These are phyloP conservation scores for Sceloporus tristichus DNA, from an alignment of 2,113 vertebrate species.

Conservation along the genomic window DNA sequence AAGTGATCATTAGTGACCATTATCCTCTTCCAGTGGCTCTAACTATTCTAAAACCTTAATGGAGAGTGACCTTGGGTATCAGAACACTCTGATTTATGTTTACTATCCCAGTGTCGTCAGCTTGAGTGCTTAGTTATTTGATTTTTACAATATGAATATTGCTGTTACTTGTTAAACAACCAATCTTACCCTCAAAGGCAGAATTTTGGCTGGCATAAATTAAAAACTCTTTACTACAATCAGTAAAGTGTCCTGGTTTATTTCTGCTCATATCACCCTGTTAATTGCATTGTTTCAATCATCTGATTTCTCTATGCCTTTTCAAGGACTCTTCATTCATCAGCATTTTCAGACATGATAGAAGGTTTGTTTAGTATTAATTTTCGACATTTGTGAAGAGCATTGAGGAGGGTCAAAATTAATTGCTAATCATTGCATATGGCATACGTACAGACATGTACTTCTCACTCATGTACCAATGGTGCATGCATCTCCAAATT, in stretches of 20 bases:
- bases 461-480: background rate
- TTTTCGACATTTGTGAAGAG: background rate
- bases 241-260: background rate
- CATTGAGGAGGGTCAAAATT: background rate
- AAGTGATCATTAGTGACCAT: background rate
- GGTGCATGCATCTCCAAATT: background rate
- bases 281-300: background rate
- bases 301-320: background rate
- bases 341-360: background rate
- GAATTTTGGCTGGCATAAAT: background rate
- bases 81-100: background rate
- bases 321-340: slow-evolving; percentile 11
- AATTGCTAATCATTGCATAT: background rate
- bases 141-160: background rate
- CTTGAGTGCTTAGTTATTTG: no score
- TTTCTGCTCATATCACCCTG: background rate
- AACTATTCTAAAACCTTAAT: background rate
- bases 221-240: background rate
- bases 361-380: slow-evolving; percentile 12
- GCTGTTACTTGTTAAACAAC: background rate
- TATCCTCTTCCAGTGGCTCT: background rate
- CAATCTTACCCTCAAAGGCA: background rate
- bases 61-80: background rate
- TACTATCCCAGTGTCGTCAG: background rate
- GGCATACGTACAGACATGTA: background rate